phyloP scores from a whole-genome alignment of 2,797 vertebrate species.

The Sebastes ruberrimus region DNA sequence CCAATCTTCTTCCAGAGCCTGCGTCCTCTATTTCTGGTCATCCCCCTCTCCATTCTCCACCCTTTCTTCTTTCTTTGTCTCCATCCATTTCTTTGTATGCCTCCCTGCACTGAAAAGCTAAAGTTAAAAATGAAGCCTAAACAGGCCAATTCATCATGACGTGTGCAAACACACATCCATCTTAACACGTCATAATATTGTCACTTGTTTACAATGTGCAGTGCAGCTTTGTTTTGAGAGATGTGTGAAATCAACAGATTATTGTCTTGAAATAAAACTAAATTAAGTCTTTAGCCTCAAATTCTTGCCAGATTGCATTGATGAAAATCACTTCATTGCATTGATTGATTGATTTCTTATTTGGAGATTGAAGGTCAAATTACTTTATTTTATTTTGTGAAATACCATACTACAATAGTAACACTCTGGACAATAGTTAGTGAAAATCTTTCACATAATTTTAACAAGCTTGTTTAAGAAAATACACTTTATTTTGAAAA shows the following conservation, averaged over 20 bases:
- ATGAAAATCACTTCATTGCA: background rate
- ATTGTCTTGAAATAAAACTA: background rate
- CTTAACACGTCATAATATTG: background rate
- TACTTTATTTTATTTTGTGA: background rate
- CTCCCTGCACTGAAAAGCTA: conserved; percentile 13
- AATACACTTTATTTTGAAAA: background rate
- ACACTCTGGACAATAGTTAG: background rate
- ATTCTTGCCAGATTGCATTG: background rate
- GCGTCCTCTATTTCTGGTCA: background rate
- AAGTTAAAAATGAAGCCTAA: background rate
- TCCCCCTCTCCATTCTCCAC: background rate
- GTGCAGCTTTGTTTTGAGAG: background rate
- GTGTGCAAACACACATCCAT: background rate
- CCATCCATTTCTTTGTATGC: conserved; percentile 1
- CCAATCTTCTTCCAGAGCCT: background rate
- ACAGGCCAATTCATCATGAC: background rate
- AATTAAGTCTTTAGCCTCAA: background rate
- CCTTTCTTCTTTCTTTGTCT: background rate
- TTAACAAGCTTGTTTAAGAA: background rate
- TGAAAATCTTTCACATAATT: background rate
- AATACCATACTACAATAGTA: background rate
- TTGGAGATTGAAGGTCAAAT: background rate
- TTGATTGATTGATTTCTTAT: background rate
- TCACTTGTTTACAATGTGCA: background rate
- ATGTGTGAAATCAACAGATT: background rate